Conservation (phyloP, 2,888 invertebrate species). For the Auanema sp. region DNA sequence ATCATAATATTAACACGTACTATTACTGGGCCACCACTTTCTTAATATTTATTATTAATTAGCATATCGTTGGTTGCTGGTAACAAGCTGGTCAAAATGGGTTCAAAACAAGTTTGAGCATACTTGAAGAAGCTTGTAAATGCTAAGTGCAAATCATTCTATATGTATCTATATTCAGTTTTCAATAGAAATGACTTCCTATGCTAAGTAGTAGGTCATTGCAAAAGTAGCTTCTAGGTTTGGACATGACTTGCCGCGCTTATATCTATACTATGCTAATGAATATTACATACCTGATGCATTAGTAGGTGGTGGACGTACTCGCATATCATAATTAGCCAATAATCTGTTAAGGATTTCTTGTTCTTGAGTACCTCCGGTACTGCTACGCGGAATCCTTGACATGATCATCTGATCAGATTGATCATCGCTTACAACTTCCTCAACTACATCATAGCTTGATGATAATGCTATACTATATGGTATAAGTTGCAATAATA, state of each 20-base stretch:
- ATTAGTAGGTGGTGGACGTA: slow-evolving; percentile 57
- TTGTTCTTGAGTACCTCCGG: slow-evolving; percentile 33
- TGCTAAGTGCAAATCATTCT: no score
- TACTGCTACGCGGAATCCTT: slow-evolving; percentile 3
- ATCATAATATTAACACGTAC: slow-evolving; percentile 97
- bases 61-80: no score
- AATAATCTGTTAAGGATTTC: slow-evolving; percentile 52
- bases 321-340: slow-evolving; percentile 55
- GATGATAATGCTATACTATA: neutral
- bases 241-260: neutral
- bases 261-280: neutral
- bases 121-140: no score
- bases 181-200: no score
- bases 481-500: no score
- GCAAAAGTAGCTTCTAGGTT: no score
- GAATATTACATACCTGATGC: slow-evolving; percentile 25
- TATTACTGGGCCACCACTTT: slow-evolving; percentile 81
- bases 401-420: neutral
- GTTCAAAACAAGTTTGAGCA: neutral
- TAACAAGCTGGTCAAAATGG: neutral
- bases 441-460: neutral
- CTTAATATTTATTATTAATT: slow-evolving; percentile 4
- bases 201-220: no score
- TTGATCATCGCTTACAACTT: neutral
- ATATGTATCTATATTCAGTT: no score